Evolutionary conservation across 1,140 invertebrate species (phyloP).

Genomic region (Temnothorax nylanderi): DNA sequence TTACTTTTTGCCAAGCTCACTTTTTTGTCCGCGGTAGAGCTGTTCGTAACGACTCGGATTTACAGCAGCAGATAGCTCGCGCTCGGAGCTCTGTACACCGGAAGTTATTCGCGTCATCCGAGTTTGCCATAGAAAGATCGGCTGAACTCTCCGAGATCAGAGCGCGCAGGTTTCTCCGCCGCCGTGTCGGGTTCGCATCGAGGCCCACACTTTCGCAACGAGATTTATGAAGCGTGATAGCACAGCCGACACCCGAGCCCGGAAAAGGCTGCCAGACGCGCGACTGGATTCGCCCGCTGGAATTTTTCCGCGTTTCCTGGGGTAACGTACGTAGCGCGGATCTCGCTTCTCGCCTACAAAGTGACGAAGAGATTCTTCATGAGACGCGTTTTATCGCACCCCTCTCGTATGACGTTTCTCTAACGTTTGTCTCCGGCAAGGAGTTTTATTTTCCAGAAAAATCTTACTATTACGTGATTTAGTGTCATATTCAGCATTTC

Average conservation of each 20-base stretch:
- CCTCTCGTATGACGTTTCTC: neutral
- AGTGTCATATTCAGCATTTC: neutral
- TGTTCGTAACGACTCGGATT: conserved; percentile 66
- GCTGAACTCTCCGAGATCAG: conserved; percentile 58
- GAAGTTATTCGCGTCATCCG: conserved; percentile 67
- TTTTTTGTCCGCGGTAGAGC: conserved; percentile 16
- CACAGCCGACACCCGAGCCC: conserved; percentile 38
- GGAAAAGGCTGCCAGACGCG: conserved; percentile 48
- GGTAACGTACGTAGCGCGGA: neutral
- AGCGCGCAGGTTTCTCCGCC: conserved; percentile 28
- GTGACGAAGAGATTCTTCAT: conserved; percentile 43
- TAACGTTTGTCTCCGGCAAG: conserved; percentile 7
- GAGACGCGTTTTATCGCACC: conserved; percentile 19
- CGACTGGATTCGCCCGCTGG: conserved; percentile 55
- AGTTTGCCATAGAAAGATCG: conserved; percentile 57
- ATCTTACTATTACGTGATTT: neutral
- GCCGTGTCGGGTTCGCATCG: conserved; percentile 51
- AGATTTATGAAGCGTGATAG: conserved; percentile 75
- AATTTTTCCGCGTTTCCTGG: conserved; percentile 41
- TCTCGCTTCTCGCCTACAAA: conserved; percentile 22
- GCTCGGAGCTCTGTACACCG: conserved; percentile 34
- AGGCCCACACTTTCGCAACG: conserved; percentile 51
- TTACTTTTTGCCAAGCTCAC: conserved; percentile 41
- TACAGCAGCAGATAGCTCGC: conserved; percentile 65
- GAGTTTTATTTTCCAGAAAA: conserved; percentile 17